Percentiles rank a stretch among this genome's conserved stretches.
Conservation (phyloP, 2,113 vertebrate species). For the Sinocyclocheilus anshuiensis region DNA sequence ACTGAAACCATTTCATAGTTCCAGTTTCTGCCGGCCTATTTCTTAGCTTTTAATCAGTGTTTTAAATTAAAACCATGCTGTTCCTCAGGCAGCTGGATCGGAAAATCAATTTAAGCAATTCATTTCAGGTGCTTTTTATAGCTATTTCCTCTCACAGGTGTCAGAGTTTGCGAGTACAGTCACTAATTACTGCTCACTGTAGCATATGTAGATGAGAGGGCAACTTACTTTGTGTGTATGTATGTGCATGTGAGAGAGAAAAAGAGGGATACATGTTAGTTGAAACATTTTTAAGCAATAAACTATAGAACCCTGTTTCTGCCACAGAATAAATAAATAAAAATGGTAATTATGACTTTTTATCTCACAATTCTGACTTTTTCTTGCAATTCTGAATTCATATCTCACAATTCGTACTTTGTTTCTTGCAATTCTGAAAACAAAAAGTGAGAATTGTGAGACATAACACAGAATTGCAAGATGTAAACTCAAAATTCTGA, state of each 20-base stretch:
- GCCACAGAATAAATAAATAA: too few relatives aligned
- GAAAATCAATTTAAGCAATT: slow-evolving; percentile 64
- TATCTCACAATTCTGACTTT: too few relatives aligned
- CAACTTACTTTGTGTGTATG: slow-evolving; percentile 19
- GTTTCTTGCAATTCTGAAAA: too few relatives aligned
- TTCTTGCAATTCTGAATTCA: too few relatives aligned
- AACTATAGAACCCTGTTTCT: too few relatives aligned
- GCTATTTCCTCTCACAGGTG: slow-evolving; percentile 53
- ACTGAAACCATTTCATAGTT: slow-evolving; percentile 37
- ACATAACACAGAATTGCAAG: too few relatives aligned
- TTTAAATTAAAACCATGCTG: slow-evolving; percentile 53
- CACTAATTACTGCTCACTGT: slow-evolving; percentile 57
- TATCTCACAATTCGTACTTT: too few relatives aligned
- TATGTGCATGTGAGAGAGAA: neutral
- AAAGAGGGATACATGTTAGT: neutral
- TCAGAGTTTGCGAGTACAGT: slow-evolving; percentile 51
- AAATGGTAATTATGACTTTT: too few relatives aligned
- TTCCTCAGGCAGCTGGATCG: slow-evolving; percentile 58
- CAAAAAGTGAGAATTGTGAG: too few relatives aligned
- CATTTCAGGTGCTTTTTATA: slow-evolving; percentile 62
- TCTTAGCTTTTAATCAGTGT: slow-evolving; percentile 62
- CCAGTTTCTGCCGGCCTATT: slow-evolving; percentile 56
- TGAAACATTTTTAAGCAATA: neutral
- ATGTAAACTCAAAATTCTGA: too few relatives aligned
- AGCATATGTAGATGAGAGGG: slow-evolving; percentile 27